phyloP scores from a whole-genome alignment of 2,888 invertebrate genomes.

The Chesias legatella region DNA sequence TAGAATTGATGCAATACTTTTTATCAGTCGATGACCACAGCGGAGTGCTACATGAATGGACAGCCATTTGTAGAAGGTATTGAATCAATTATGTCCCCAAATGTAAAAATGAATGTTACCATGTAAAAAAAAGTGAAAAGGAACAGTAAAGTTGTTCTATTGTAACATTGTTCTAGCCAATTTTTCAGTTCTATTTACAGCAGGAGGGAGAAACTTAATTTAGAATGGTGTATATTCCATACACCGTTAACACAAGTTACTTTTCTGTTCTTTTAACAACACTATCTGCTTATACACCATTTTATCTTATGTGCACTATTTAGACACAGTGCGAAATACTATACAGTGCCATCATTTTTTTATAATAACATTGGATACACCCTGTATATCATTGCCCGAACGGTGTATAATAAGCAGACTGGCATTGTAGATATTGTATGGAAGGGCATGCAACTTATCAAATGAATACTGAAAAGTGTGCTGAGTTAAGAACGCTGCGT shows the following conservation, averaged over 20 bases:
- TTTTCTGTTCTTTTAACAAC: slow-evolving; percentile 55
- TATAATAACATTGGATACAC: too few relatives aligned
- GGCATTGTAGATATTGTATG: slow-evolving; percentile 23
- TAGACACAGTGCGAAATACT: slow-evolving; percentile 4
- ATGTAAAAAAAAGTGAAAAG: slow-evolving; percentile 29
- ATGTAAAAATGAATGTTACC: slow-evolving; percentile 24
- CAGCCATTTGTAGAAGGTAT: slow-evolving; percentile 39
- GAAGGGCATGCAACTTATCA: slow-evolving; percentile 68
- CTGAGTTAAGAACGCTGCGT: slow-evolving; percentile 63
- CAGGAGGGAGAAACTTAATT: slow-evolving; percentile 20
- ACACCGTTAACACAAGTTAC: slow-evolving; percentile 39
- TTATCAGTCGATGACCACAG: slow-evolving; percentile 24
- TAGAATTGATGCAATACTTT: slow-evolving; percentile 61
- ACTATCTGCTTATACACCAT: slow-evolving; percentile 43
- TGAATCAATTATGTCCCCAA: slow-evolving; percentile 42
- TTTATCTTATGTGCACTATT: slow-evolving; percentile 2
- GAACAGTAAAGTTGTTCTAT: slow-evolving; percentile 56
- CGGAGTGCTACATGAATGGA: too few relatives aligned
- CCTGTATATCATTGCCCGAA: too few relatives aligned
- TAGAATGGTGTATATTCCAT: slow-evolving; percentile 25
- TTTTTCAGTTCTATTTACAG: slow-evolving; percentile 14
- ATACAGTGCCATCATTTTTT: too few relatives aligned
- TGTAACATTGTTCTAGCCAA: slow-evolving; percentile 25
- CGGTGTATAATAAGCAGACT: slow-evolving; percentile 33
- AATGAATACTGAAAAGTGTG: slow-evolving; percentile 52